phyloP scores from a whole-genome alignment of 2,113 vertebrate species.

The Ammodytes dubius region DNA sequence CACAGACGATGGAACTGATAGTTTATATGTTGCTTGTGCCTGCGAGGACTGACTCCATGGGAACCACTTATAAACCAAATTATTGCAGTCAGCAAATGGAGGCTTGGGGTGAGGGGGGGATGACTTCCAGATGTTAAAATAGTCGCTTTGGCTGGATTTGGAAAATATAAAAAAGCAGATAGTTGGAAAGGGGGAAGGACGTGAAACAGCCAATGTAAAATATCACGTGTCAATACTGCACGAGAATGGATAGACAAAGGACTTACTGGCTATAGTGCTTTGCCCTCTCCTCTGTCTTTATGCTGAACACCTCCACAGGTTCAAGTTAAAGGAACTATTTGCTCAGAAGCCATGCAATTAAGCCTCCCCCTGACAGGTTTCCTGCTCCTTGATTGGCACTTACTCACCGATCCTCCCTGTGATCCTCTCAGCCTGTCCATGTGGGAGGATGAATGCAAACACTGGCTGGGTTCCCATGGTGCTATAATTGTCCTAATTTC shows the following conservation, averaged over 20 bases:
- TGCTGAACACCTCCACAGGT: conserved; percentile 38
- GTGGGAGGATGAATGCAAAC: conserved; percentile 49
- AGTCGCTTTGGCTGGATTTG: conserved; percentile 74
- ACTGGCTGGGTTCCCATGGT: background rate
- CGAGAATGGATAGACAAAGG: conserved; percentile 26
- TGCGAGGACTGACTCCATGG: conserved; percentile 66
- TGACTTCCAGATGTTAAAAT: conserved; percentile 85
- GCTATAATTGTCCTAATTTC: conserved; percentile 27
- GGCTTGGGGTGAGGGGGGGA: conserved; percentile 54
- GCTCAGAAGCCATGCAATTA: conserved; percentile 59
- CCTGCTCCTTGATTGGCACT: conserved; percentile 58
- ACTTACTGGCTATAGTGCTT: background rate
- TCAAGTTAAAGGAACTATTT: conserved; percentile 62
- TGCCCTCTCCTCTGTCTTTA: conserved; percentile 4
- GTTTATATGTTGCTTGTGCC: conserved; percentile 52
- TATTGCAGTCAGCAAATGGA: conserved; percentile 79
- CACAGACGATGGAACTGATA: conserved; percentile 57
- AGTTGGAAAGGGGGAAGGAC: conserved; percentile 50
- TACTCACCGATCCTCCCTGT: conserved; percentile 57
- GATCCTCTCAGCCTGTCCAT: conserved; percentile 56
- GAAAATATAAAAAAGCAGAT: conserved; percentile 66
- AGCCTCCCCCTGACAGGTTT: conserved; percentile 41
- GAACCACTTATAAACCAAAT: conserved; percentile 80
- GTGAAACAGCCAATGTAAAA: conserved; percentile 60
- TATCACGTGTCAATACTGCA: conserved; percentile 19